These are phyloP conservation scores for Congeria kusceri DNA, from an alignment of 2,888 invertebrate species.

Conservation along the genomic window DNA sequence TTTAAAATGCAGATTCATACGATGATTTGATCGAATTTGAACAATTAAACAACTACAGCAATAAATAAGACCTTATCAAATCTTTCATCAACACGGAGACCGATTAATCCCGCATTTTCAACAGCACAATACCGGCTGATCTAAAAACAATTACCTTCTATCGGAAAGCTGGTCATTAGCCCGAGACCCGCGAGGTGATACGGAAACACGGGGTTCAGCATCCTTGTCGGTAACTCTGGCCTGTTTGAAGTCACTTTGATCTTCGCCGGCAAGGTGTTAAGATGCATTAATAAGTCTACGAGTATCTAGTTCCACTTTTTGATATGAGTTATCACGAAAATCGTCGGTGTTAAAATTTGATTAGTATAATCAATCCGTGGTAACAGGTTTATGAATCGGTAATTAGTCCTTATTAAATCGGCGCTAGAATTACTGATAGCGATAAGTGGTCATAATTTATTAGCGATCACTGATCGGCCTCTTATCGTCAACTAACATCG, in stretches of 20 bases:
- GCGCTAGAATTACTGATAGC: neutral
- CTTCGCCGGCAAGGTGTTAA: slow-evolving; percentile 30
- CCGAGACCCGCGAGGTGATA: slow-evolving; percentile 78
- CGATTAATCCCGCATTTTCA: too few species aligned
- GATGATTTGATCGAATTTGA: too few species aligned
- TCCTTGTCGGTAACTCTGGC: slow-evolving; percentile 45
- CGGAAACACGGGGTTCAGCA: slow-evolving; percentile 76
- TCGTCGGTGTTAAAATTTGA: neutral
- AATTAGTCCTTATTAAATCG: slow-evolving; percentile 24
- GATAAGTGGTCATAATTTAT: neutral
- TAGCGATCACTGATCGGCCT: neutral
- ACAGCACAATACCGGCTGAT: too few species aligned
- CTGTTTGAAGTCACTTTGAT: slow-evolving; percentile 31
- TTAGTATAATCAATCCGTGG: neutral
- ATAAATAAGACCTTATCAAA: too few species aligned
- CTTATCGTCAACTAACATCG: neutral
- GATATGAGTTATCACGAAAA: neutral
- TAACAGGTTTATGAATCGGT: neutral
- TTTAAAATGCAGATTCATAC: too few species aligned
- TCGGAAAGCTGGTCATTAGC: slow-evolving; percentile 73
- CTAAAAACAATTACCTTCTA: slow-evolving; percentile 72
- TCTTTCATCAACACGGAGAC: too few species aligned
- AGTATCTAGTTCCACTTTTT: neutral
- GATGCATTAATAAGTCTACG: slow-evolving; percentile 29
- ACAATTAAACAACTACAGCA: too few species aligned